Conservation (phyloP, 2,888 invertebrate species). For the Habroteleia sp. region DNA sequence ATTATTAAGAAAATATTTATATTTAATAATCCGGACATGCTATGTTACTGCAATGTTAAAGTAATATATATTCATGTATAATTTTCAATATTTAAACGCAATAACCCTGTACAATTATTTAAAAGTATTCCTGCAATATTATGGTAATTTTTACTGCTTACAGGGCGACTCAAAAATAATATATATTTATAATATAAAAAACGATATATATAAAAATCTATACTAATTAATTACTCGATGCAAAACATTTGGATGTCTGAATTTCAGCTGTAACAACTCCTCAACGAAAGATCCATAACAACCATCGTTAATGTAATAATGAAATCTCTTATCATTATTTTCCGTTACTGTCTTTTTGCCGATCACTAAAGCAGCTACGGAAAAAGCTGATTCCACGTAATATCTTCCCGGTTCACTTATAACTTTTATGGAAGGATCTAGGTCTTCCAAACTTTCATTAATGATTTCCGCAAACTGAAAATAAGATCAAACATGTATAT, state of each 20-base stretch:
- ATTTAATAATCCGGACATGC: too few relatives aligned
- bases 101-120: too few relatives aligned
- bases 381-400: conserved; percentile 84
- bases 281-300: conserved; percentile 85
- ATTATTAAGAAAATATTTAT: too few relatives aligned
- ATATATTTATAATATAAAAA: too few relatives aligned
- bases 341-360: conserved; percentile 80
- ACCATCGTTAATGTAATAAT: conserved; percentile 86
- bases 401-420: conserved; percentile 86
- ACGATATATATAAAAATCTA: too few relatives aligned
- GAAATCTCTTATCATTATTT: conserved; percentile 69
- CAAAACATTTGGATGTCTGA: conserved; percentile 68
- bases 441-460: conserved; percentile 82
- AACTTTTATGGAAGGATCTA: conserved; percentile 77
- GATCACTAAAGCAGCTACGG: conserved; percentile 83
- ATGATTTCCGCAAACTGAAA: conserved; percentile 80
- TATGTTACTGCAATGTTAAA: too few relatives aligned
- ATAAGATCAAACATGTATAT: too few relatives aligned
- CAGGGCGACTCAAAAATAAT: too few relatives aligned
- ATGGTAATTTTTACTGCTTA: too few relatives aligned
- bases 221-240: conserved; percentile 45
- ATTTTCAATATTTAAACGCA: too few relatives aligned
- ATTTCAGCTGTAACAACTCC: conserved; percentile 74
- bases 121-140: too few relatives aligned
- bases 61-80: too few relatives aligned